Percentiles rank a stretch among this genome's conserved stretches.
These are phyloP conservation scores for Eueremaeus valkanovi DNA, from an alignment of 2,888 invertebrate species.

Conservation along the genomic window DNA sequence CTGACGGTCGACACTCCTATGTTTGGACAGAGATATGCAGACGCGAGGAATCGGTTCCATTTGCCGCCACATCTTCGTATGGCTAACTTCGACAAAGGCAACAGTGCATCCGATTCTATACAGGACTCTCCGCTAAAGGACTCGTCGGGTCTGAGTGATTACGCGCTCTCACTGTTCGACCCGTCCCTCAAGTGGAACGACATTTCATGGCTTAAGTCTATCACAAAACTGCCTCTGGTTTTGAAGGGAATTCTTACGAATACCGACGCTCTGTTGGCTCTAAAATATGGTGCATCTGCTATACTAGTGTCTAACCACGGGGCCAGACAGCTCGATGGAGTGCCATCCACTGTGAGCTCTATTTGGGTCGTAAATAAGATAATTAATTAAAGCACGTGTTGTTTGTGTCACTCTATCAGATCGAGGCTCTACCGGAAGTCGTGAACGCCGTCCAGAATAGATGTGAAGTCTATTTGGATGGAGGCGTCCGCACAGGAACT, in stretches of 20 bases:
- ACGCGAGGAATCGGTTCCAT: slow-evolving; percentile 75
- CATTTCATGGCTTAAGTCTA: slow-evolving; percentile 70
- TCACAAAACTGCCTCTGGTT: slow-evolving; percentile 75
- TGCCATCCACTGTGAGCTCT: slow-evolving; percentile 68
- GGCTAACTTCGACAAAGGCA: slow-evolving; percentile 34
- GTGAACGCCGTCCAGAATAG: slow-evolving; percentile 64
- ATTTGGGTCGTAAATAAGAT: slow-evolving; percentile 2
- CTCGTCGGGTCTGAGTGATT: slow-evolving; percentile 35
- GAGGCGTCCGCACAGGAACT: slow-evolving; percentile 75
- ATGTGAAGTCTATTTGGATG: slow-evolving; percentile 78
- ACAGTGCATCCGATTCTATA: slow-evolving; percentile 25
- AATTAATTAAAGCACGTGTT: slow-evolving; percentile 1
- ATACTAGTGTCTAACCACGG: slow-evolving; percentile 93
- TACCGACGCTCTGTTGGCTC: slow-evolving; percentile 76
- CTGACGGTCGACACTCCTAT: slow-evolving; percentile 83
- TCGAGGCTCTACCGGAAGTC: slow-evolving; percentile 65
- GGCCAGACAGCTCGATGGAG: slow-evolving; percentile 78
- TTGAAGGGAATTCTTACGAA: slow-evolving; percentile 79
- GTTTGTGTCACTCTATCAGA: slow-evolving; percentile 40
- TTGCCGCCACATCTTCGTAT: slow-evolving; percentile 74
- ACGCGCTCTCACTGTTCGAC: slow-evolving; percentile 62
- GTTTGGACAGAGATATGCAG: slow-evolving; percentile 75
- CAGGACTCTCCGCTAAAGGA: slow-evolving; percentile 3
- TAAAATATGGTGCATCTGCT: slow-evolving; percentile 68
- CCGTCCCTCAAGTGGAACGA: slow-evolving; percentile 79